phyloP scores from a whole-genome alignment of 1,140 invertebrate species.

The Tribolium madens region DNA sequence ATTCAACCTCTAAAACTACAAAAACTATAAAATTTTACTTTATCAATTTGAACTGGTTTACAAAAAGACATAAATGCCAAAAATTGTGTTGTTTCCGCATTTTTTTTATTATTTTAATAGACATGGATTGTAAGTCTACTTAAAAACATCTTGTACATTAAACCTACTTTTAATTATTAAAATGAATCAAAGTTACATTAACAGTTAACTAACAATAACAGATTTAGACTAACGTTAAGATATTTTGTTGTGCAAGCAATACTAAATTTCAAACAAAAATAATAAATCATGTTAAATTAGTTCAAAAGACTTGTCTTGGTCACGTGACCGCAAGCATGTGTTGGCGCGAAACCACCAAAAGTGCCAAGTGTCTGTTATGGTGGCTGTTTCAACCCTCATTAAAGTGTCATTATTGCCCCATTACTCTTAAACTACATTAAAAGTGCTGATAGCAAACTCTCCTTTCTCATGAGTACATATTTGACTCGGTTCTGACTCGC shows the following conservation, averaged over 20 bases:
- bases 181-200: too few species aligned
- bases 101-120: too few species aligned
- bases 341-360: not conserved
- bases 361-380: not conserved
- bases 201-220: too few species aligned
- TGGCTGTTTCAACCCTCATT: slow-evolving; percentile 1
- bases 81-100: too few species aligned
- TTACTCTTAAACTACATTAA: not conserved
- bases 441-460: not conserved
- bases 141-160: too few species aligned
- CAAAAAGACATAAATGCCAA: too few species aligned
- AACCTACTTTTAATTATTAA: too few species aligned
- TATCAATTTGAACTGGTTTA: not conserved
- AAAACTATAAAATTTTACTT: too few species aligned
- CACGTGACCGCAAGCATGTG: not conserved
- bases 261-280: too few species aligned
- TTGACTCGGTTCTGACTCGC: not conserved
- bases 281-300: not conserved
- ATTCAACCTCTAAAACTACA: too few species aligned
- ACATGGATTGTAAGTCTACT: not conserved
- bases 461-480: not conserved
- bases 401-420: not conserved
- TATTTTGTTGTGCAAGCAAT: too few species aligned
- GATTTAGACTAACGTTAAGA: too few species aligned
- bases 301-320: not conserved